phyloP scores from a whole-genome alignment of 2,888 invertebrate genomes.

The Hyposoter didymator region DNA sequence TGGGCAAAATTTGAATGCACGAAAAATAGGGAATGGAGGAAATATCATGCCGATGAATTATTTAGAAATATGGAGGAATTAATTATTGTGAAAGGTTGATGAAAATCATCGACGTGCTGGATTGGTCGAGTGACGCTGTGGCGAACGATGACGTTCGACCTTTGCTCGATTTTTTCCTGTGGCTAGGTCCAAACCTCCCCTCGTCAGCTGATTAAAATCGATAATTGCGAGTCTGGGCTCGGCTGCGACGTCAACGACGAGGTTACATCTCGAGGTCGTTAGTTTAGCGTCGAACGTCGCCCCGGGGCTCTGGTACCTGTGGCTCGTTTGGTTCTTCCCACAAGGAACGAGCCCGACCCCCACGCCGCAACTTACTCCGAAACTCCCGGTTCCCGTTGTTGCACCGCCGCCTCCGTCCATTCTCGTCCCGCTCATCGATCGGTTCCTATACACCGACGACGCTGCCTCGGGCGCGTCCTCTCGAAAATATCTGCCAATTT shows the following conservation, averaged over 20 bases:
- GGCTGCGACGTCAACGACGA: conserved; percentile 71
- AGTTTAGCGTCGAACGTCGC: conserved; percentile 75
- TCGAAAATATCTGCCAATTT: conserved; percentile 77
- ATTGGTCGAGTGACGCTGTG: conserved; percentile 54
- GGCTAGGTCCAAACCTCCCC: conserved; percentile 86
- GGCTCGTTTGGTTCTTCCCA: conserved; percentile 77
- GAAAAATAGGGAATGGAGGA: background rate
- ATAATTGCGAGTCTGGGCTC: conserved; percentile 89
- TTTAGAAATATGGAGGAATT: background rate
- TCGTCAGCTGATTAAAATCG: conserved; percentile 89
- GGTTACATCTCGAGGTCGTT: conserved; percentile 70
- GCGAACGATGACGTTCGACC: conserved; percentile 68
- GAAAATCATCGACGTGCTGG: conserved; percentile 48
- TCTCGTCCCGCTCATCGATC: conserved; percentile 82
- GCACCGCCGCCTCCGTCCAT: conserved; percentile 72
- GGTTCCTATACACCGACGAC: conserved; percentile 75
- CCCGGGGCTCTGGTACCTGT: conserved; percentile 81
- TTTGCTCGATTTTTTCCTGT: conserved; percentile 78
- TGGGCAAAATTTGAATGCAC: background rate
- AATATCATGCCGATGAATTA: background rate
- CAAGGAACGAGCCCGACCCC: conserved; percentile 62
- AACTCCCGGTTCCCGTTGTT: conserved; percentile 70
- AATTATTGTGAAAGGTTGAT: background rate
- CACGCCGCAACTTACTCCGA: conserved; percentile 70
- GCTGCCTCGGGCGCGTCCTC: conserved; percentile 74